Evolutionary conservation across 2,113 vertebrate genomes (phyloP).

Genomic region (Hemiprocne comata): DNA sequence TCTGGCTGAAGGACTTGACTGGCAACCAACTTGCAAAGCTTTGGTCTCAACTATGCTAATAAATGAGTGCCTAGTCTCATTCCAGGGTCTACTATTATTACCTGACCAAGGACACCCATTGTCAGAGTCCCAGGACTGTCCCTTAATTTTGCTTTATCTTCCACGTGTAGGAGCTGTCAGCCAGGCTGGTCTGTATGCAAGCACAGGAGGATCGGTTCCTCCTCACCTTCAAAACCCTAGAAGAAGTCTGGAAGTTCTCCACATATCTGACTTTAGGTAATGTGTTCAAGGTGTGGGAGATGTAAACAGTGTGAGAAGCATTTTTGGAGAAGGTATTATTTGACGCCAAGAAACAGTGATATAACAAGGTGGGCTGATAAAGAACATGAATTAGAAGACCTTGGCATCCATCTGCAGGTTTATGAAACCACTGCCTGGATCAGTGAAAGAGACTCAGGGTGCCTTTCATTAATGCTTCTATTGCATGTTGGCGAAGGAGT

Average conservation of each 20-base stretch:
- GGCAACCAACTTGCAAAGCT: background rate
- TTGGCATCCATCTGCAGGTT: background rate
- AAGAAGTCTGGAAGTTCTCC: constrained; percentile 99
- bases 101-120: background rate
- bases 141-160: background rate
- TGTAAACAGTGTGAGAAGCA: background rate
- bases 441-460: background rate
- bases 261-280: constrained; percentile 92
- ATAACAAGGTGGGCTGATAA: background rate
- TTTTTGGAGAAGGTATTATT: background rate
- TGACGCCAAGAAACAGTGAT: background rate
- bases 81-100: background rate
- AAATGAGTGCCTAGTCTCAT: background rate
- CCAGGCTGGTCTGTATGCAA: constrained; percentile 88
- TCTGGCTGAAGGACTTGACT: background rate
- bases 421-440: background rate
- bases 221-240: constrained; percentile 94
- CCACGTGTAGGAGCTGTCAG: constrained; percentile 87
- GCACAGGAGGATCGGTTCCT: constrained; percentile 89
- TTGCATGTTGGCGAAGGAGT: background rate
- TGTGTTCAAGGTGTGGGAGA: background rate
- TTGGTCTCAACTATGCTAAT: background rate
- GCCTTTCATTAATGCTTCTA: background rate
- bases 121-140: background rate
- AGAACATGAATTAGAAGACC: background rate